A percentile compares a stretch with the other conserved stretches of the same genome.
Evolutionary conservation across 2,797 vertebrate genomes (phyloP).

Genomic region (Danio albolineatus): DNA sequence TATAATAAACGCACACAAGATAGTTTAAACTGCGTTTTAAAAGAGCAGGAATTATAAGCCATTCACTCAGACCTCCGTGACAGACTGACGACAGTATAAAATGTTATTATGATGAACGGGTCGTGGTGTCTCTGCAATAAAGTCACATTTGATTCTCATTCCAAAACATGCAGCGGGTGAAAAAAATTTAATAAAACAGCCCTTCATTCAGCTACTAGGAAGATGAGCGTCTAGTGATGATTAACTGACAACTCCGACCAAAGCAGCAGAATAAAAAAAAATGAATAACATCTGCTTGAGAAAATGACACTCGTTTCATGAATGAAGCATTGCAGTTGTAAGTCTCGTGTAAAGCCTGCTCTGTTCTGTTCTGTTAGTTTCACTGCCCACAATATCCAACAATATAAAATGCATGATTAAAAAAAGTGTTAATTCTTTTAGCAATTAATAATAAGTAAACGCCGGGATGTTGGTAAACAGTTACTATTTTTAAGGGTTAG

Average conservation of each 20-base stretch:
- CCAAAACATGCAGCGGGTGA: conserved; percentile 33
- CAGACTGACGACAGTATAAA: conserved; percentile 65
- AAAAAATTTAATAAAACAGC: neutral
- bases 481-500: too few species aligned
- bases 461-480: too few species aligned
- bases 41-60: conserved; percentile 76
- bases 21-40: conserved; percentile 68
- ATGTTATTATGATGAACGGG: conserved; percentile 62
- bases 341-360: conserved; percentile 10
- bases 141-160: conserved; percentile 62
- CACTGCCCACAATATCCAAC: conserved; percentile 10
- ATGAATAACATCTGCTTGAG: conserved; percentile 46
- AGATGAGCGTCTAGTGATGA: conserved; percentile 26
- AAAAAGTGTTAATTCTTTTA: too few species aligned
- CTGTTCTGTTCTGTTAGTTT: conserved; percentile 1
- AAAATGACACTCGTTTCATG: conserved; percentile 40
- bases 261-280: conserved; percentile 24
- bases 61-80: conserved; percentile 71
- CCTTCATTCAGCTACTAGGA: conserved; percentile 8
- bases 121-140: conserved; percentile 60
- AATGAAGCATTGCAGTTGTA: conserved; percentile 33
- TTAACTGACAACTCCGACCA: conserved; percentile 38
- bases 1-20: conserved; percentile 74
- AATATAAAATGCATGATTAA: neutral
- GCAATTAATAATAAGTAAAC: too few species aligned